phyloP scores from a whole-genome alignment of 2,888 invertebrate species.

The Aquatica leii region DNA sequence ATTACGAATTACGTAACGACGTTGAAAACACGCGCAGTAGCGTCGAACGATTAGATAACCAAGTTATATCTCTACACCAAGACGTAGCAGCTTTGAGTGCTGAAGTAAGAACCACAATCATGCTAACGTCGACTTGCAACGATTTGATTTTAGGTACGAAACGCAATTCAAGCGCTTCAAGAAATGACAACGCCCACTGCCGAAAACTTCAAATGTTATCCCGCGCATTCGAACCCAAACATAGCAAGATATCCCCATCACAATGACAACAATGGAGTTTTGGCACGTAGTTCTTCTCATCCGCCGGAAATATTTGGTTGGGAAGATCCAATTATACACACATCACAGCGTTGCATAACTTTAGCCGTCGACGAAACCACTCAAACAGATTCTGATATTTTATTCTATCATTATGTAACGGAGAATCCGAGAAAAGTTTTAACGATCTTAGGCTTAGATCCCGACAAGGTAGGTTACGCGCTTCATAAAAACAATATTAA shows the following conservation, averaged over 20 bases:
- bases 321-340: slow-evolving; percentile 61
- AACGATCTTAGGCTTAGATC: slow-evolving; percentile 76
- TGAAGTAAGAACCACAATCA: slow-evolving; percentile 67
- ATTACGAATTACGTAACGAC: slow-evolving; percentile 62
- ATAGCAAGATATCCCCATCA: slow-evolving; percentile 61
- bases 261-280: slow-evolving; percentile 59
- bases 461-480: slow-evolving; percentile 57
- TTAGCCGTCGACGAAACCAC: slow-evolving; percentile 59
- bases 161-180: slow-evolving; percentile 84
- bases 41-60: slow-evolving; percentile 81
- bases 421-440: slow-evolving; percentile 78
- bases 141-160: slow-evolving; percentile 69
- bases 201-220: slow-evolving; percentile 62
- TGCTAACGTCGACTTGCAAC: slow-evolving; percentile 4
- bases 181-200: slow-evolving; percentile 75
- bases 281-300: slow-evolving; percentile 83
- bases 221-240: slow-evolving; percentile 85
- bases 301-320: slow-evolving; percentile 86
- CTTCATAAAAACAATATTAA: slow-evolving; percentile 48
- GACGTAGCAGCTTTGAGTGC: slow-evolving; percentile 86
- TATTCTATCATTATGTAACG: slow-evolving; percentile 71
- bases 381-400: slow-evolving; percentile 71
- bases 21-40: slow-evolving; percentile 57
- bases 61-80: slow-evolving; percentile 82
- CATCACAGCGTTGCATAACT: slow-evolving; percentile 45